Evolutionary conservation across 2,113 vertebrate species (phyloP), one percentile per base, ranked within the genome.

Genomic region (Prunella himalayana): DNA sequence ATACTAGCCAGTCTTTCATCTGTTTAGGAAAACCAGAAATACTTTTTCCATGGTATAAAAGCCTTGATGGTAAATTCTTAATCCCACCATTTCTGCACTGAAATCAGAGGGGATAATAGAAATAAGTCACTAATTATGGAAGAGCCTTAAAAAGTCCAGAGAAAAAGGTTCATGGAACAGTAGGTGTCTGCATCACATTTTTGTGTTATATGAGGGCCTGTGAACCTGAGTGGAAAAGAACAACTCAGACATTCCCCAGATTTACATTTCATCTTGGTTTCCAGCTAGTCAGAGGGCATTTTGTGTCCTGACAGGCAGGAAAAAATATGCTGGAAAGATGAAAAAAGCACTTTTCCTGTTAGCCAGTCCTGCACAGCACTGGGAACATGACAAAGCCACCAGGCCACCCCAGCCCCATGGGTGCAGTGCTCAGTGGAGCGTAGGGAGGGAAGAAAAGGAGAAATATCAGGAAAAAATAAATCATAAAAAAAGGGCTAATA

Each of bases 341-440:
- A 41, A 21, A 57, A 56, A 60, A 54, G 1, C n/a, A 3, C 17
- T 37, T 75, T 25, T 12, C 9, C 2, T 4, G 4, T 16, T 8
- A 11, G 17, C 5, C 17, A 6, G 20, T n/a, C n/a, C 12, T 7
- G 25, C 17, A 5, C 10, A 3, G 15, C 2, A 0, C 23, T 2
- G 21, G 24, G 30, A 68, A 19, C 35, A 51, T 3, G 4, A 25
- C 70, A 76, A 71, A 88, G 17, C 44, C 47, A 8, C 7, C 10
- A 37, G 33, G 15, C 54, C 33, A 15, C 18, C 54, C 17, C 0
- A 0, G 63, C 12, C 33, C 27, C 45, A 69, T 0, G 0, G 22
- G 9, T 33, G 7, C 33, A 77, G 39, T 5, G 28, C 15, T 53
- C 54, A 37, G 19, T 21, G 35, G 15, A 64, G 63, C 63, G 17